Evolutionary conservation across 2,888 invertebrate species (phyloP).

Genomic region (Clunio marinus): DNA sequence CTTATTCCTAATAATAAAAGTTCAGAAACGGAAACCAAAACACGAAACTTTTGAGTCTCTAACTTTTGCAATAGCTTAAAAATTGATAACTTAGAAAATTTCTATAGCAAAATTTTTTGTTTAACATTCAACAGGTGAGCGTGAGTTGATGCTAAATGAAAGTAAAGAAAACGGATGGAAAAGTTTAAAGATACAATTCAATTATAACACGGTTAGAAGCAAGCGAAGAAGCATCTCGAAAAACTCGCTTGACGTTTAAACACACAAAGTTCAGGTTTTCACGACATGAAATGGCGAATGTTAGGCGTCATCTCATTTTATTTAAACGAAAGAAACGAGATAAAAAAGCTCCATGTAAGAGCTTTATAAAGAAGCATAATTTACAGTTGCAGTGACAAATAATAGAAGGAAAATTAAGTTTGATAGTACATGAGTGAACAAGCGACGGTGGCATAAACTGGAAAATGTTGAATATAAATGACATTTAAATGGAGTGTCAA

Average conservation of each 20-base stretch:
- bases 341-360: conserved; percentile 7
- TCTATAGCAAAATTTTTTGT: neutral
- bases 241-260: neutral
- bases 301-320: neutral
- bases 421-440: conserved; percentile 24
- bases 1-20: too few relatives aligned
- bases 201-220: neutral
- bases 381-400: conserved; percentile 13
- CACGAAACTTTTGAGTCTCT: neutral
- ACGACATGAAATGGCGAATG: neutral
- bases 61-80: neutral
- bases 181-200: neutral
- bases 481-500: conserved; percentile 33
- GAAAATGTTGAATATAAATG: conserved; percentile 31
- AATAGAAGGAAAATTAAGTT: conserved; percentile 29
- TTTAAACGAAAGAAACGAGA: too few relatives aligned
- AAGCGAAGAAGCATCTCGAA: neutral
- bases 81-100: neutral
- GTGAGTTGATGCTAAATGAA: neutral
- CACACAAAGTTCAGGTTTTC: neutral
- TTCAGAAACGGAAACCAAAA: neutral
- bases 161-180: neutral
- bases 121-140: neutral
- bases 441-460: neutral
- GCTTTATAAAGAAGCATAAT: conserved; percentile 12